Base-by-base conservation (phyloP, 2,888 invertebrate species). In the Meiosimyza decipiens region DNA sequence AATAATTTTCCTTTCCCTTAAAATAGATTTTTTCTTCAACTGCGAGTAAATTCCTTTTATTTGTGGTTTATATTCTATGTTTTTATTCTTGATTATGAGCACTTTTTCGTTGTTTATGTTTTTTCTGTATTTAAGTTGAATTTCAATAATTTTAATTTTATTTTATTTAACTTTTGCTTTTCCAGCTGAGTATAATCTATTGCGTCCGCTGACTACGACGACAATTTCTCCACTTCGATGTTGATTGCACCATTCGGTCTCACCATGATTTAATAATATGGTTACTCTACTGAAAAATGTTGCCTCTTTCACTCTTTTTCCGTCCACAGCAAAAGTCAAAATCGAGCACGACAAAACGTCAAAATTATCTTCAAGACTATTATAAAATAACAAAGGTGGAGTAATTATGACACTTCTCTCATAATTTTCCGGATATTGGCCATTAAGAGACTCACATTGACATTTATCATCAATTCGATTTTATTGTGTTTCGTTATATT, bases 181-280 rank as follows among this genome's bases (percentile, higher is more conserved):
- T n/a, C 18, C 50, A 51, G 59, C 28, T 51, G 57, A 33, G 49
- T 22, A 59, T 16, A 60, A 63, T 22, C 28, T 12, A 68, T 1
- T n/a, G n/a, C 18, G 50, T 59, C 51, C 59, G 28, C 22, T 59
- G 16, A 28, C 59, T 3, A 33, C 59, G 57, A 68, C 15, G 67
- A 22, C 57, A 57, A 67, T 47, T 55, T 67, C 9, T 67, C 18
- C 67, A 67, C 67, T 67, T 67, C 55, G 67, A 57, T 47, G 18
- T 51, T n/a, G 40, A 16, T 67, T 40, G 40, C 55, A 55, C 49
- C 49, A 55, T 47, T 67, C 55, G 54, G 28, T 22, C 55, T 18
- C 22, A 49, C 59, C 47, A 68, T 22, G 22, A 22, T 22, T 22
- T 2, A 22, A 22, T 22, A 22, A 22, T 2, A 22, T 22, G 22